A percentile compares a stretch with the other conserved stretches of the same genome.
Conservation (phyloP, 1,140 invertebrate species). For the Calephelis virginiensis region DNA sequence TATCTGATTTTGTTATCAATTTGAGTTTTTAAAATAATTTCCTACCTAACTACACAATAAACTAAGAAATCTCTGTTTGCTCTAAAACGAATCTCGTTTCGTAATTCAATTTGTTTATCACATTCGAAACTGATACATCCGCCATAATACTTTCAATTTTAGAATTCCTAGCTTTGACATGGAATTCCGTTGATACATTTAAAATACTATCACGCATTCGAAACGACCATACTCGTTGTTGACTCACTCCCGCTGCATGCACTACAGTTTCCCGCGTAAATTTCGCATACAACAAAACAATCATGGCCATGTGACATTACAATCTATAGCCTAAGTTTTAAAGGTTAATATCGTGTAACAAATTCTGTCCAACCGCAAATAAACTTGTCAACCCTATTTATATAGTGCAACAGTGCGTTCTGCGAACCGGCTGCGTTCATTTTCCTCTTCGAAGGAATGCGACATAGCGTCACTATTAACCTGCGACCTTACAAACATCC, state of each 20-base stretch:
- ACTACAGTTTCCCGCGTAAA: constrained; percentile 61
- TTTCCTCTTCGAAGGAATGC: constrained; percentile 68
- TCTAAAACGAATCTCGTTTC: no score
- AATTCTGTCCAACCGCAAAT: constrained; percentile 26
- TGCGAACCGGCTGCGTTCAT: constrained; percentile 60
- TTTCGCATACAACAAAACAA: constrained; percentile 27
- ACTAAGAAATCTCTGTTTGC: no score
- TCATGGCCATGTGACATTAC: not conserved
- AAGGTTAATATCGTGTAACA: constrained; percentile 29
- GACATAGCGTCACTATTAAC: constrained; percentile 53
- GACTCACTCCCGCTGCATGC: constrained; percentile 56
- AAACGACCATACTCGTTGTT: constrained; percentile 47
- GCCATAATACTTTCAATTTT: constrained; percentile 14
- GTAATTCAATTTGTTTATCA: no score
- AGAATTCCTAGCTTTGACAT: constrained; percentile 24
- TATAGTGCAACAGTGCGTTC: constrained; percentile 68
- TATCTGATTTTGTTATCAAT: no score
- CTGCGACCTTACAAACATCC: constrained; percentile 37
- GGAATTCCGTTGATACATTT: constrained; percentile 44
- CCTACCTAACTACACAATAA: no score
- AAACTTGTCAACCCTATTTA: constrained; percentile 48
- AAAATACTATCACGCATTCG: constrained; percentile 53
- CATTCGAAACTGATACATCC: not conserved
- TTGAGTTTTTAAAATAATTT: no score
- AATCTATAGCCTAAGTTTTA: constrained; percentile 30